A percentile compares a stretch with the other conserved stretches of the same genome.
Evolutionary conservation across 2,797 vertebrate species (phyloP).

Genomic region (Artibeus jamaicensis): DNA sequence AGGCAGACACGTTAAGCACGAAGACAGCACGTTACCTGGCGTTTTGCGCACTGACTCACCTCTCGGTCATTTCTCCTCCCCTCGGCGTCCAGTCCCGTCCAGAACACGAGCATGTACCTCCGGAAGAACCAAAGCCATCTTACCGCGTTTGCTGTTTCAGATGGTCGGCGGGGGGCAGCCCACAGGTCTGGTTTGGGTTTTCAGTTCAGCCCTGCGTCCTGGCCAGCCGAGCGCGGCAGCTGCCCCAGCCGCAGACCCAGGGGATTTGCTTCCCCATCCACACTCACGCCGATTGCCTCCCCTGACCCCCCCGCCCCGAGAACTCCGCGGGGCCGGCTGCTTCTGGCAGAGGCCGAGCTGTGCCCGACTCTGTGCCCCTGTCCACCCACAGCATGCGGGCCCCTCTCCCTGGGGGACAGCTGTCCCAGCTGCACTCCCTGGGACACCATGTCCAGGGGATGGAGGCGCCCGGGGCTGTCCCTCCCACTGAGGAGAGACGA

Average conservation of each 20-base stretch:
- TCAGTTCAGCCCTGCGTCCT: background rate
- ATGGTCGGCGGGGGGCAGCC: background rate
- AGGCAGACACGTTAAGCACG: background rate
- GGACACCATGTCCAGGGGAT: accelerated
- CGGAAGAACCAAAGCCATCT: background rate
- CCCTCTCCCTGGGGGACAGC: background rate
- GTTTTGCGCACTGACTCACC: background rate
- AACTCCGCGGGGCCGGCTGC: background rate
- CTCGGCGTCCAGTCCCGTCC: background rate
- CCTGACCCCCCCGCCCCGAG: background rate
- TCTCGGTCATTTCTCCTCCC: accelerated
- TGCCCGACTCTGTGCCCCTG: background rate
- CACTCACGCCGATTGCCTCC: background rate
- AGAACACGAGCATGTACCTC: background rate
- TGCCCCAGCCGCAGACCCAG: background rate
- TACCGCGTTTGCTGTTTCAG: background rate
- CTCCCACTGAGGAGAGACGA: accelerated
- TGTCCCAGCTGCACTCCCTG: accelerated
- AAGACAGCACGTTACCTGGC: background rate
- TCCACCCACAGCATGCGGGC: background rate
- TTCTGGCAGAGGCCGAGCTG: background rate
- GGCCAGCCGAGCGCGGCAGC: background rate
- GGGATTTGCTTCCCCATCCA: background rate
- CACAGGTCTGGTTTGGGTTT: background rate
- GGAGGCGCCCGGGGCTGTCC: accelerated